A percentile compares a stretch with the other conserved stretches of the same genome.
Conservation (phyloP, 2,113 vertebrate species). For the Mormyrus lacerda region DNA sequence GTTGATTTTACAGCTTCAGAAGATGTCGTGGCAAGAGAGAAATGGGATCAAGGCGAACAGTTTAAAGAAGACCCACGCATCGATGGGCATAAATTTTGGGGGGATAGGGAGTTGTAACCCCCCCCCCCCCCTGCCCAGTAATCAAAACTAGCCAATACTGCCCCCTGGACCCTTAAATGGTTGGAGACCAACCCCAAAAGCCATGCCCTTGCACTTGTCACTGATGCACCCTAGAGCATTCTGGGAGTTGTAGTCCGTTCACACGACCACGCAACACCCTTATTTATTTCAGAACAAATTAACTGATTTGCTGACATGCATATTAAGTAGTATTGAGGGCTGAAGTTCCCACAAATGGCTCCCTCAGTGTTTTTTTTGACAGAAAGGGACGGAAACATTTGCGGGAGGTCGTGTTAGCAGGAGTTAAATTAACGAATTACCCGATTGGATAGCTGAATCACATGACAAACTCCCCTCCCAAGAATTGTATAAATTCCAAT, state of each 20-base stretch:
- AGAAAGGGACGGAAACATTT: not conserved
- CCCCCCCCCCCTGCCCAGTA: too few species aligned
- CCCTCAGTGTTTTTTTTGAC: not conserved
- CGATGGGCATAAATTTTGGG: too few species aligned
- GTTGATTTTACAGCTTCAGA: not conserved
- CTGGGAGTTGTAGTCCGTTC: conserved; percentile 49
- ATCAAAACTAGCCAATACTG: not conserved
- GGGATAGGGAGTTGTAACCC: too few species aligned
- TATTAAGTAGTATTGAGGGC: not conserved
- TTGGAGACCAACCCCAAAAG: not conserved
- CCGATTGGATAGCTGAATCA: not conserved
- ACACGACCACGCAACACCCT: conserved; percentile 17
- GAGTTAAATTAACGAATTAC: not conserved
- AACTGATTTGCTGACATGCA: conserved; percentile 39
- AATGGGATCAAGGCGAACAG: conserved; percentile 55
- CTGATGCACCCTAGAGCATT: conserved; percentile 59
- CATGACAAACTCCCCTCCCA: not conserved
- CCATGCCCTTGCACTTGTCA: conserved; percentile 40
- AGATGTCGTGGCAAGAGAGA: conserved; percentile 21
- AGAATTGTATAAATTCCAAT: not conserved
- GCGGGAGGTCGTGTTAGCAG: not conserved
- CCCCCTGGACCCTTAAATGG: not conserved
- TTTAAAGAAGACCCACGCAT: conserved; percentile 31
- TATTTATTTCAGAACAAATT: conserved; percentile 43
- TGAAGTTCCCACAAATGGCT: not conserved